Percentiles rank a stretch among this genome's conserved stretches.
Evolutionary conservation across 1,140 invertebrate species (phyloP).

Genomic region (Drosophila oshimai): DNA sequence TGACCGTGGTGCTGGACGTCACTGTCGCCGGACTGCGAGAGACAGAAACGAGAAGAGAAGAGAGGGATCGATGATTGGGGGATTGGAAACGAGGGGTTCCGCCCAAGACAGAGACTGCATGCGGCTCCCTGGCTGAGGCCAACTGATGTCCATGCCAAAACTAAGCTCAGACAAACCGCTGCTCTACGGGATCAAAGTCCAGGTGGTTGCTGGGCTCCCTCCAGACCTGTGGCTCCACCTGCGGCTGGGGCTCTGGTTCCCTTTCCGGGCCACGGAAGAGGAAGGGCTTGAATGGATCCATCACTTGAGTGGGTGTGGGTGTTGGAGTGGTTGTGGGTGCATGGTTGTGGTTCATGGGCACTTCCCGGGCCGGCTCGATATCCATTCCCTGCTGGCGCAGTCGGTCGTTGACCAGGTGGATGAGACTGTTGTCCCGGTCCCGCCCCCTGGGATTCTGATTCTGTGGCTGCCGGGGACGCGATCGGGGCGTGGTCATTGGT

Average conservation of each 20-base stretch:
- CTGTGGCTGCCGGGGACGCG: background rate
- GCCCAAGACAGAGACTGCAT: slow-evolving; percentile 36
- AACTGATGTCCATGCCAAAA: slow-evolving; percentile 32
- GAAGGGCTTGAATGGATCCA: slow-evolving; percentile 20
- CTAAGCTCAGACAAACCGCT: slow-evolving; percentile 15
- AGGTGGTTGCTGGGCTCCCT: slow-evolving; percentile 9
- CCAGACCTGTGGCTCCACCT: slow-evolving; percentile 1
- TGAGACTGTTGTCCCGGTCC: background rate
- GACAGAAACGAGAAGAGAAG: background rate
- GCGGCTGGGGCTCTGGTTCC: background rate
- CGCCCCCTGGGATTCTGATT: background rate
- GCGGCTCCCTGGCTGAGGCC: slow-evolving; percentile 39
- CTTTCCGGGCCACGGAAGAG: slow-evolving; percentile 13
- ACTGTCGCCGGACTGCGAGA: background rate
- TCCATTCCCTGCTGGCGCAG: slow-evolving; percentile 56
- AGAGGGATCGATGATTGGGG: background rate
- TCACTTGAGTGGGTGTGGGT: background rate
- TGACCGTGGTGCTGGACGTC: slow-evolving; percentile 8
- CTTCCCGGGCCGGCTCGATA: slow-evolving; percentile 30
- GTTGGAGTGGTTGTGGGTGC: background rate
- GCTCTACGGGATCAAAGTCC: background rate
- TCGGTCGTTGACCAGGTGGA: slow-evolving; percentile 48
- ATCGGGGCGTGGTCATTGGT: background rate
- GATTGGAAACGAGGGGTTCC: background rate
- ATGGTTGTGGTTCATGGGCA: background rate